Conservation (phyloP, 1,140 invertebrate genomes). For the Trichonephila inaurata region DNA sequence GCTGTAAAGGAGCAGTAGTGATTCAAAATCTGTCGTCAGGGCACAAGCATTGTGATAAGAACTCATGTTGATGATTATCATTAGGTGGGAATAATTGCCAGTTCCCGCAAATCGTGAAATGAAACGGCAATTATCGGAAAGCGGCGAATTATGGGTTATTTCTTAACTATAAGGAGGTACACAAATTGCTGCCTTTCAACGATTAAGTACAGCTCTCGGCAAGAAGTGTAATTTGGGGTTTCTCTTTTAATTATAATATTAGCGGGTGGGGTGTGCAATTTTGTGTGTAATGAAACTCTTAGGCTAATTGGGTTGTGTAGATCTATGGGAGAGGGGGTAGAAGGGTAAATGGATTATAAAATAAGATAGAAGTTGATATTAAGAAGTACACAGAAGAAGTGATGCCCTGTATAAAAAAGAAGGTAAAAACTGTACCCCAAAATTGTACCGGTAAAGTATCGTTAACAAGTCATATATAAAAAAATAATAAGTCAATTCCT, state of each 20-base stretch:
- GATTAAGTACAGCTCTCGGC: not conserved
- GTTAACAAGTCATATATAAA: too few species aligned
- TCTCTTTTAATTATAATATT: slow-evolving; percentile 30
- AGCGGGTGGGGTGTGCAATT: not conserved
- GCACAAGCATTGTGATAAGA: not conserved
- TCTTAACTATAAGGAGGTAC: not conserved
- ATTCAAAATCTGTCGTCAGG: not conserved
- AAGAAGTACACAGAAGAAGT: not conserved
- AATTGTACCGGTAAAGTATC: too few species aligned
- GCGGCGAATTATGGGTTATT: slow-evolving; percentile 46
- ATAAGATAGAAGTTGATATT: not conserved
- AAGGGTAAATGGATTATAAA: not conserved
- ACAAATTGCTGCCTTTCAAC: slow-evolving; percentile 21
- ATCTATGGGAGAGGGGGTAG: not conserved
- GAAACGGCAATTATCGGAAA: slow-evolving; percentile 62
- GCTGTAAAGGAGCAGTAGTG: not conserved
- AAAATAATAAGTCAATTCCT: too few species aligned
- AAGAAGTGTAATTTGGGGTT: not conserved
- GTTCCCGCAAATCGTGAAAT: slow-evolving; percentile 41
- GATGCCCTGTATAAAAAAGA: too few species aligned
- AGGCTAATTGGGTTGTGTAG: not conserved
- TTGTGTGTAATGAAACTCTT: not conserved
- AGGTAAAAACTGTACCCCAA: too few species aligned
- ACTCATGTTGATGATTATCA: slow-evolving; percentile 55
- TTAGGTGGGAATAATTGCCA: slow-evolving; percentile 48